Conservation (phyloP, 2,888 invertebrate genomes). For the Exephanes ischioxanthus region DNA sequence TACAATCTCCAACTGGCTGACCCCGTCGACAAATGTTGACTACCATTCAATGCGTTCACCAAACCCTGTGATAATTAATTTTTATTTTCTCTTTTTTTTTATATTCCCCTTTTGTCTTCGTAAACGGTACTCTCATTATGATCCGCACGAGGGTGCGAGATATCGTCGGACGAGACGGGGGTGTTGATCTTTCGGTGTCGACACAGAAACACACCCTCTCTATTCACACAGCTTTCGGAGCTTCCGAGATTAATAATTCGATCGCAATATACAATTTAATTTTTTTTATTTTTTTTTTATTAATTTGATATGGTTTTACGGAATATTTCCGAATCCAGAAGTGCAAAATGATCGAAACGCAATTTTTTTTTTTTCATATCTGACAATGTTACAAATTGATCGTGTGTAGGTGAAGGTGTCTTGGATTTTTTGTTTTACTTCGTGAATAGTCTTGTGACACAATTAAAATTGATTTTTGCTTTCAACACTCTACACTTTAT, state of each 20-base stretch:
- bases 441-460: constrained; percentile 43
- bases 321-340: constrained; percentile 40
- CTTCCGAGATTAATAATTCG: constrained; percentile 45
- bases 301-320: constrained; percentile 64
- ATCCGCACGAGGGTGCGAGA: constrained; percentile 17
- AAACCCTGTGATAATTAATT: constrained; percentile 60
- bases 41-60: constrained; percentile 54
- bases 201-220: constrained; percentile 24
- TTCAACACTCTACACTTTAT: constrained; percentile 37
- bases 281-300: constrained; percentile 39
- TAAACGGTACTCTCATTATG: constrained; percentile 14
- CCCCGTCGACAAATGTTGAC: constrained; percentile 49
- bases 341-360: constrained; percentile 52
- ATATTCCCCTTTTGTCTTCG: constrained; percentile 20
- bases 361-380: constrained; percentile 30
- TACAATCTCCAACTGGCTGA: background rate
- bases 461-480: constrained; percentile 46
- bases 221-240: background rate
- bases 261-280: constrained; percentile 60
- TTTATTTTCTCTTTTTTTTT: constrained; percentile 40
- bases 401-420: constrained; percentile 32
- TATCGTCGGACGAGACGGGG: constrained; percentile 26
- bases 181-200: constrained; percentile 11
- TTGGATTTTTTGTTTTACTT: constrained; percentile 18
- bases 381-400: constrained; percentile 57